Conservation (phyloP, 2,888 invertebrate genomes). For the Meiosimyza platycephala region DNA sequence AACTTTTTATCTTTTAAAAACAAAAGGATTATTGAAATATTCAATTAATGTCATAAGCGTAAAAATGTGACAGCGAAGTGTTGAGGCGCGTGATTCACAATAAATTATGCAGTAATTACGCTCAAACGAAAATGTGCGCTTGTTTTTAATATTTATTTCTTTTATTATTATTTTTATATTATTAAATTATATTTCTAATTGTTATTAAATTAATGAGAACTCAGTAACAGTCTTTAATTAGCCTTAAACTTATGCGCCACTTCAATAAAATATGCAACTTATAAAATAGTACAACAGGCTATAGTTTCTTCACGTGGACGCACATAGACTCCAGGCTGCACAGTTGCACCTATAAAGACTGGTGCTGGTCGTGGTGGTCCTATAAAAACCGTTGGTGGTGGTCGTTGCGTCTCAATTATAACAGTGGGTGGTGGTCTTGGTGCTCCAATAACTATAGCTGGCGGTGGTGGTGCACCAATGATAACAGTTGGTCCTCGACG, state of each 20-base stretch:
- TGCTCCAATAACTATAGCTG: constrained; percentile 44
- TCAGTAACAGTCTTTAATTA: too few species aligned
- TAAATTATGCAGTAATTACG: too few species aligned
- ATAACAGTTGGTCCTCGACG: constrained; percentile 42
- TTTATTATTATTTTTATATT: too few species aligned
- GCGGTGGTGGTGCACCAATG: constrained; percentile 41
- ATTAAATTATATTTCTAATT: too few species aligned
- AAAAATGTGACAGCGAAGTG: not conserved
- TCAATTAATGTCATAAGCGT: constrained; percentile 21
- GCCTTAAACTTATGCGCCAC: too few species aligned
- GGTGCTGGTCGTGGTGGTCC: constrained; percentile 35
- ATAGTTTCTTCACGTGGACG: constrained; percentile 50
- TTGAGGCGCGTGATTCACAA: not conserved
- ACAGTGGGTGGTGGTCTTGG: constrained; percentile 41
- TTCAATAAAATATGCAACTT: constrained; percentile 15
- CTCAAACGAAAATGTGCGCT: too few species aligned
- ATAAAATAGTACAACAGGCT: constrained; percentile 54
- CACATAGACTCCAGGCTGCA: constrained; percentile 9
- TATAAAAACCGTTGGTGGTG: constrained; percentile 43
- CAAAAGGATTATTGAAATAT: constrained; percentile 42
- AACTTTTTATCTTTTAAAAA: constrained; percentile 23
- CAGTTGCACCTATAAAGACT: not conserved
- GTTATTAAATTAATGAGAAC: too few species aligned
- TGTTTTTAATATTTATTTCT: too few species aligned
- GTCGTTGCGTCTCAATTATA: constrained; percentile 44